Evolutionary conservation across 2,888 invertebrate genomes (phyloP), one percentile per base, ranked within the genome.

Genomic region (Chesias legatella): DNA sequence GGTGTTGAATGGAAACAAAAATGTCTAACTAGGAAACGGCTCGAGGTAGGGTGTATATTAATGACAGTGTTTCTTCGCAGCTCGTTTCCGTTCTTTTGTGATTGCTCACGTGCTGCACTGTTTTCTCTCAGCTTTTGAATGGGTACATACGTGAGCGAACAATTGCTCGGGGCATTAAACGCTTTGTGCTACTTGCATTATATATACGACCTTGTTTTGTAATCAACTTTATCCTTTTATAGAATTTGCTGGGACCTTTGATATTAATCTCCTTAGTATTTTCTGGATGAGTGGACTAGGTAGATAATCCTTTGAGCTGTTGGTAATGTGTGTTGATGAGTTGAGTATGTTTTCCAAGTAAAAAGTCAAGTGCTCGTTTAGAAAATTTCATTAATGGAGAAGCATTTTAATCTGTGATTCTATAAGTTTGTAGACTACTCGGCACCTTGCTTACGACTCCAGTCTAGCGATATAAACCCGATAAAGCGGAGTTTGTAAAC

Each of bases 51-150:
- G 67, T 71, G 73, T 72, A 72, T 79, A 82, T 79, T 79, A 78
- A 79, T 73, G 76, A 69, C 71, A 67, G 65, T 76, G 75, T 81
- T 79, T 77, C 77, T 76, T 76, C 70, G 64, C 63, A 65, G 64
- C 70, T 70, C 73, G 72, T 73, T 78, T 70, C 71, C 67, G 60
- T 55, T 73, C 76, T 70, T 78, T 80, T 80, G 79, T 80, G 74
- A 73, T 60, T 66, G 72, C 71, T 75, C 73, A 65, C 70, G 45
- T 30, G 36, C 27, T 38, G 43, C 32, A 61, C 63, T 66, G 60
- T 65, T 56, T 67, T 60, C 65, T 63, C 65, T 61, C 63, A 63
- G 64, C 66, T 67, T 65, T 68, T 77, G 69, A 78, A 77, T 70
- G 63, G 60, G 58, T 62, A 64, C 73, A 73, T 73, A 78, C 79